phyloP scores from a whole-genome alignment of 2,888 invertebrate species.

The Unio pictorum region DNA sequence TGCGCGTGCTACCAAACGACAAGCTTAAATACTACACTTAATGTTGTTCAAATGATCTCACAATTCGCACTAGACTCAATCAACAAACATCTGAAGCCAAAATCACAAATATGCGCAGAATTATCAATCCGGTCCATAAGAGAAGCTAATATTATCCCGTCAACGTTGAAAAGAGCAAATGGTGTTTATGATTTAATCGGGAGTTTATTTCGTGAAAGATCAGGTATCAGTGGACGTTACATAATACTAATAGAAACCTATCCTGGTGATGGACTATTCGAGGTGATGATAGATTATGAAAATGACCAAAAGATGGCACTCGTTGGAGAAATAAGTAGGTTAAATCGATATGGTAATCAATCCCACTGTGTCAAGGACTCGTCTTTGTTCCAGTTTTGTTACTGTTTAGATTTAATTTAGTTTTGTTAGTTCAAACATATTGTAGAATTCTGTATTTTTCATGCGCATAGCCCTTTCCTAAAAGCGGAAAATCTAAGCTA shows the following conservation, averaged over 20 bases:
- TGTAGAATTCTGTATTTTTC: too few relatives aligned
- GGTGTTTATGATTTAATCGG: too few relatives aligned
- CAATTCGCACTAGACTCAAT: constrained; percentile 78
- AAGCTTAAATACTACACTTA: constrained; percentile 76
- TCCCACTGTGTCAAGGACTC: constrained; percentile 63
- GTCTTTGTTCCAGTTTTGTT: constrained; percentile 26
- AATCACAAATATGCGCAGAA: too few relatives aligned
- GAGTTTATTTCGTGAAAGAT: too few relatives aligned
- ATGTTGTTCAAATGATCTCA: constrained; percentile 76
- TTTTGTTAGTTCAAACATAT: too few relatives aligned
- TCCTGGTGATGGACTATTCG: constrained; percentile 83
- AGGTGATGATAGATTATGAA: constrained; percentile 81
- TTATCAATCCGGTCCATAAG: too few relatives aligned
- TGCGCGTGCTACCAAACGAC: constrained; percentile 86
- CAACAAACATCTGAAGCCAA: constrained; percentile 76
- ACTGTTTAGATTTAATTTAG: constrained; percentile 8
- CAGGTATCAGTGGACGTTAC: constrained; percentile 62
- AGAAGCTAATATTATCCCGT: too few relatives aligned
- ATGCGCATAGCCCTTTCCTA: too few relatives aligned
- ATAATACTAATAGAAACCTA: constrained; percentile 77
- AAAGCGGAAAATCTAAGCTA: too few relatives aligned
- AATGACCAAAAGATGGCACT: constrained; percentile 71
- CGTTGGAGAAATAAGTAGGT: constrained; percentile 76
- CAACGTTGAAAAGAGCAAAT: too few relatives aligned
- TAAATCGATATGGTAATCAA: constrained; percentile 71